Evolutionary conservation across 2,888 invertebrate species (phyloP), one percentile per base, ranked within the genome.

Genomic region (Schizaphis graminum): DNA sequence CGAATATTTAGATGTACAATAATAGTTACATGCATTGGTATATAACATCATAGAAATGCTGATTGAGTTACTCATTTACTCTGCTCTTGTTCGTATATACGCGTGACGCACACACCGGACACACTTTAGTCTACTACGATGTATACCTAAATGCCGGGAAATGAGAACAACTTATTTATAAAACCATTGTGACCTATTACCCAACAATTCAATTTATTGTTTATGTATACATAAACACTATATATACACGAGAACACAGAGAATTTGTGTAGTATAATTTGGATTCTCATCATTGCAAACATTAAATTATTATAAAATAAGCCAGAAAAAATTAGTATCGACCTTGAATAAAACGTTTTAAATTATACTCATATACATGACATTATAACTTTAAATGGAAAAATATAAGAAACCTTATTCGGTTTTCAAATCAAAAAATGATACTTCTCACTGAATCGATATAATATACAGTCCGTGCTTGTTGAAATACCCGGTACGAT

Each of bases 1-100:
- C 44, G 53, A n/a, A 44, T 57, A 61, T 77, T 35, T 77, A 77
- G 28, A 44, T 67, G 61, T 90, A 56, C 44, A 61, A 47, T 90
- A 86, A 47, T 86, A 86, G 28, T 47, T n/a, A 16, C 47, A 90
- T 67, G 90, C 90, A 90, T 90, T 47, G 90, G 90, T n/a, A 16
- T 61, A 16, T 47, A n/a, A 61, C 47, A 61, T 61, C 61, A 67
- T n/a, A 90, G 61, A 61, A 90, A 90, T n/a, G 90, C 90, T 61
- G 61, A 61, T 90, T 61, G 90, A 90, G 61, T 57, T 28, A n/a
- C 90, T 90, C 90, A 61, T 90, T 90, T 90, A 67, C 90, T 67
- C 11, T 28, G 90, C 47, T 47, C 90, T 90, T 90, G 90, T 90
- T 67, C 90, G 47, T 5, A 47, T n/a, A n/a, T 11, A 10, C 47